phyloP scores from a whole-genome alignment of 2,797 vertebrate genomes.

The Stomatorhinus walkeri region DNA sequence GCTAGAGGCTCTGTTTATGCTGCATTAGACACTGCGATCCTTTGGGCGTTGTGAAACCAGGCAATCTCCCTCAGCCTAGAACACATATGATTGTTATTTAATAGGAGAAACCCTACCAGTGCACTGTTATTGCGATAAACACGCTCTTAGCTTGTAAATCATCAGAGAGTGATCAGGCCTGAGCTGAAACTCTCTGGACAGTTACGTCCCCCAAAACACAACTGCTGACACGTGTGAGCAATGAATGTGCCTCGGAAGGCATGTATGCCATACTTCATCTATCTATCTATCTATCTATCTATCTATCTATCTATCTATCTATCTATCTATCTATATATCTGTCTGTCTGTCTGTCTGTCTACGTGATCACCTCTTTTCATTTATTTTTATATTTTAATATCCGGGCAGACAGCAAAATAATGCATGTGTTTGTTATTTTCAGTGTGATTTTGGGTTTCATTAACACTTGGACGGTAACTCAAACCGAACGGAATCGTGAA shows the following conservation, averaged over 20 bases:
- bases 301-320: background rate
- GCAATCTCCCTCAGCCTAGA: constrained; percentile 43
- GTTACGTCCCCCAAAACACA: background rate
- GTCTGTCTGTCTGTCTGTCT: background rate
- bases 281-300: background rate
- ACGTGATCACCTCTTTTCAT: background rate
- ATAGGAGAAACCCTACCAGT: constrained; percentile 27
- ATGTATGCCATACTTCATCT: background rate
- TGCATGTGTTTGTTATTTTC: background rate
- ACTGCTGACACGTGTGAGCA: constrained; percentile 25
- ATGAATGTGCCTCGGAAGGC: background rate
- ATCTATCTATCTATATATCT: background rate
- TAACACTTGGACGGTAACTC: background rate
- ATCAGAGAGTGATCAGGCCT: constrained; percentile 40
- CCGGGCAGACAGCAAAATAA: background rate
- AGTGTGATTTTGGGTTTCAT: background rate
- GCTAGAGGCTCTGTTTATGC: constrained; percentile 40
- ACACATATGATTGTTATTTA: constrained; percentile 63
- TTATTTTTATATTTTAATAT: background rate
- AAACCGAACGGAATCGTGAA: background rate
- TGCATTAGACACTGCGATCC: constrained; percentile 35
- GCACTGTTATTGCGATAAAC: constrained; percentile 55
- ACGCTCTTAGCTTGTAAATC: constrained; percentile 44
- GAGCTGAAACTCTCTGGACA: background rate
- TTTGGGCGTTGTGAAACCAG: constrained; percentile 17